Conservation (phyloP, 2,797 vertebrate species). For the Tamandua tetradactyla region DNA sequence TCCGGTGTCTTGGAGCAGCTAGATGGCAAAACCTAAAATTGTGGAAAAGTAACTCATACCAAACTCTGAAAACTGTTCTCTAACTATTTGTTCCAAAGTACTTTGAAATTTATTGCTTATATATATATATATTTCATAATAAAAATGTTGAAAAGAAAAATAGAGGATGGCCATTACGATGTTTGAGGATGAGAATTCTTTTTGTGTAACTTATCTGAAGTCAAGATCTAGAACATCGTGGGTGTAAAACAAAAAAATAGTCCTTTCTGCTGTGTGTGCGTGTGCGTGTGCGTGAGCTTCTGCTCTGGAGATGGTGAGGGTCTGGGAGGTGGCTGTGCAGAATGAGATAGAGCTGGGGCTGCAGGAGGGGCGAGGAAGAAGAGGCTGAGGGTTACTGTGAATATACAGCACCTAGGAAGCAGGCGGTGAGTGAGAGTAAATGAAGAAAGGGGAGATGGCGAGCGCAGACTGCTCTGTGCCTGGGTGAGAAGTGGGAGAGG, state of each 20-base stretch:
- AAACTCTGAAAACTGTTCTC: too few species aligned
- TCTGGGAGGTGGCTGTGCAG: background rate
- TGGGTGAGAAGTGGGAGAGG: background rate
- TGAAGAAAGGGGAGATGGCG: too few species aligned
- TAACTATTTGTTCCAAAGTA: too few species aligned
- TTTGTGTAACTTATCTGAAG: background rate
- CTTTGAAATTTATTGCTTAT: too few species aligned
- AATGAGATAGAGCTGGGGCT: background rate
- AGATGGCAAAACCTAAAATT: too few species aligned
- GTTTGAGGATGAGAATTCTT: constrained; percentile 45
- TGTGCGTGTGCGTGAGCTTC: too few species aligned
- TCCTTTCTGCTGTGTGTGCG: background rate
- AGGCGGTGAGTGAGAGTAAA: too few species aligned
- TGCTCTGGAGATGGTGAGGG: background rate
- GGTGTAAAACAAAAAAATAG: constrained; percentile 46
- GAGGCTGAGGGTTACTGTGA: background rate
- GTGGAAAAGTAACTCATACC: too few species aligned
- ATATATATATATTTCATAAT: too few species aligned
- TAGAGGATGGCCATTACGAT: background rate
- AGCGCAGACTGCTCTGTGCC: too few species aligned
- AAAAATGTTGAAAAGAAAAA: too few species aligned
- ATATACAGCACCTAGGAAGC: background rate
- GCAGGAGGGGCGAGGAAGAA: background rate
- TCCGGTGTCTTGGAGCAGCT: too few species aligned
- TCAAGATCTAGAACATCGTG: constrained; percentile 29